Base-by-base conservation (phyloP, 1,140 invertebrate species). In the Odontomachus brunneus region DNA sequence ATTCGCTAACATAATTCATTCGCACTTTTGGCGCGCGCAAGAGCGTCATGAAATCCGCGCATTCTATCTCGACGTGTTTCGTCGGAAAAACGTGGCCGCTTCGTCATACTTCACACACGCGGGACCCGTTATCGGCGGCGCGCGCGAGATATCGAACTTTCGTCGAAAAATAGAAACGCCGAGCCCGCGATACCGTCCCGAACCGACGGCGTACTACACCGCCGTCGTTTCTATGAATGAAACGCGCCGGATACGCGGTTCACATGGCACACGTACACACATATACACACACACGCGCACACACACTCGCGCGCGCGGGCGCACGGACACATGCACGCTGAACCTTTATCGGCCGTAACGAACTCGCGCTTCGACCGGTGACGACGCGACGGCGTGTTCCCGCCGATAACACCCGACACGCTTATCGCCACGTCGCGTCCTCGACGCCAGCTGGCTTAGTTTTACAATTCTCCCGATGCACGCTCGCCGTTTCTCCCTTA, bases 141-240 rank as follows among this genome's bases (percentile, higher is more conserved):
- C 82, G 69, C 38, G 38, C 38, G 38, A 44, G 38, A 65, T 89
- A 89, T 88, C 84, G 84, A 89, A 78, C 87, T 81, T 83, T 67
- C 81, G 81, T 83, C n/a, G 78, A 78, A 69, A 87, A 83, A 84
- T 82, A 83, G 86, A 85, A 89, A 80, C 73, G 71, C 53, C 55
- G 84, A 80, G 74, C 60, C 24, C 66, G 55, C 73, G 78, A 51
- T 44, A 44, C 38, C 38, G 38, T 7, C 29, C 29, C 51, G 9
- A 5, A 14, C 3, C 51, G n/a, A 14, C 19, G 24, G 49, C 48
- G 38, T 44, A 33, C 29, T 33, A 11, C 38, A 44, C 38, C 38
- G 48, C 19, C 69, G 65, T 17, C 73, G 76, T 80, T 87, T 80
- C 88, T 78, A 89, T 89, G 88, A 89, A 89, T 89, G 88, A 89